A percentile compares a stretch with the other conserved stretches of the same genome.
Evolutionary conservation across 2,797 vertebrate species (phyloP).

Genomic region (Rhodeus uyekii): DNA sequence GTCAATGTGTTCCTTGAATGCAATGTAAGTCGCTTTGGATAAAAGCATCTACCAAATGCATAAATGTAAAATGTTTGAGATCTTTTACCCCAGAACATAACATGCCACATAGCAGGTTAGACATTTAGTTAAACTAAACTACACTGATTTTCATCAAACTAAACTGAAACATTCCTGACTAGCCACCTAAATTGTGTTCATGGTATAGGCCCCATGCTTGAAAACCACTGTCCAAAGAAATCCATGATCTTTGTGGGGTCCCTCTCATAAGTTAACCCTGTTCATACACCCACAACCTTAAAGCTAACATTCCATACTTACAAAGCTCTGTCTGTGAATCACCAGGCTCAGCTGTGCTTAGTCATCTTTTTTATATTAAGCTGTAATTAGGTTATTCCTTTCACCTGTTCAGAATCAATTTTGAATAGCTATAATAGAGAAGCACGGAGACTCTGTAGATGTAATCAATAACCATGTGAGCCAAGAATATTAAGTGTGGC

Average conservation of each 20-base stretch:
- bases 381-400: conserved; percentile 41
- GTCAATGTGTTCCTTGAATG: no score
- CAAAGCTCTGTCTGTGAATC: conserved; percentile 16
- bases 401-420: conserved; percentile 29
- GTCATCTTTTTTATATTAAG: conserved; percentile 36
- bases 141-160: background rate
- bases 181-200: background rate
- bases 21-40: no score
- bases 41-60: no score
- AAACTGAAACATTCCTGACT: background rate
- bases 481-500: conserved; percentile 16
- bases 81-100: no score
- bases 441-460: conserved; percentile 32
- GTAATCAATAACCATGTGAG: conserved; percentile 35
- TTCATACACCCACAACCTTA: background rate
- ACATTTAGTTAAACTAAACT: no score
- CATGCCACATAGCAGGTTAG: background rate
- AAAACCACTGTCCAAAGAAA: background rate
- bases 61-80: no score
- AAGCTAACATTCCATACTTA: background rate
- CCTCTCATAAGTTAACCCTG: background rate
- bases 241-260: background rate
- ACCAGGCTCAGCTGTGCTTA: conserved; percentile 22
- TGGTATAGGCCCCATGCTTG: background rate
- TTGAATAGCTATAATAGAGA: conserved; percentile 12